phyloP scores from a whole-genome alignment of 2,797 vertebrate genomes.

The Pteropus rufus region DNA sequence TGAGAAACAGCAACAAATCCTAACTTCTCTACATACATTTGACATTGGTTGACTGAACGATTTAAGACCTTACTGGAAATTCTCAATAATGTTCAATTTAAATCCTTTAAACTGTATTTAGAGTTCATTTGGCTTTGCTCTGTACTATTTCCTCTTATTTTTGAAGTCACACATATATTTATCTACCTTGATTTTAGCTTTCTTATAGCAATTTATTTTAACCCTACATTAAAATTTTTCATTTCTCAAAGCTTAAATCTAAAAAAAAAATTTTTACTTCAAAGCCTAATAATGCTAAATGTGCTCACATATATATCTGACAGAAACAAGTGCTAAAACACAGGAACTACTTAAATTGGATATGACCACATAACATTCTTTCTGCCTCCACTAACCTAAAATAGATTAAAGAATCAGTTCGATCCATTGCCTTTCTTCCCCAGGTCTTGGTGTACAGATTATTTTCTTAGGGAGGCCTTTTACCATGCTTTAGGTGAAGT shows the following conservation, averaged over 20 bases:
- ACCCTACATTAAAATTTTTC: constrained; percentile 5
- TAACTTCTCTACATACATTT: background rate
- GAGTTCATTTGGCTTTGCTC: background rate
- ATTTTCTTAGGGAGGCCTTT: background rate
- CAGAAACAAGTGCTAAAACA: background rate
- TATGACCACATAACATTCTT: background rate
- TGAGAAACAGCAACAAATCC: background rate
- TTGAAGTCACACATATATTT: background rate
- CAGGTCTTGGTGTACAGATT: background rate
- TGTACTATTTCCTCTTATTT: background rate
- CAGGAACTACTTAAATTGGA: background rate
- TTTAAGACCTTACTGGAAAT: background rate
- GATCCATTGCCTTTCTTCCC: background rate
- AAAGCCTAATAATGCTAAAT: constrained; percentile 5
- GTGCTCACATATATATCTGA: background rate
- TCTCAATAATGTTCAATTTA: background rate
- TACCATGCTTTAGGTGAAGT: background rate
- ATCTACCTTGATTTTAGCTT: background rate
- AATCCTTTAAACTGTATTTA: background rate
- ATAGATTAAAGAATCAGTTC: background rate
- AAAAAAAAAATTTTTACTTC: background rate
- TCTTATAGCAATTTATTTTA: constrained; percentile 4
- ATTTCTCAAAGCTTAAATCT: background rate
- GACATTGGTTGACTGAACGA: background rate
- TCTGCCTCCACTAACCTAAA: background rate